Percentiles rank a stretch among this genome's conserved stretches.
Conservation (phyloP, 2,797 vertebrate genomes). For the Leuciscus waleckii region DNA sequence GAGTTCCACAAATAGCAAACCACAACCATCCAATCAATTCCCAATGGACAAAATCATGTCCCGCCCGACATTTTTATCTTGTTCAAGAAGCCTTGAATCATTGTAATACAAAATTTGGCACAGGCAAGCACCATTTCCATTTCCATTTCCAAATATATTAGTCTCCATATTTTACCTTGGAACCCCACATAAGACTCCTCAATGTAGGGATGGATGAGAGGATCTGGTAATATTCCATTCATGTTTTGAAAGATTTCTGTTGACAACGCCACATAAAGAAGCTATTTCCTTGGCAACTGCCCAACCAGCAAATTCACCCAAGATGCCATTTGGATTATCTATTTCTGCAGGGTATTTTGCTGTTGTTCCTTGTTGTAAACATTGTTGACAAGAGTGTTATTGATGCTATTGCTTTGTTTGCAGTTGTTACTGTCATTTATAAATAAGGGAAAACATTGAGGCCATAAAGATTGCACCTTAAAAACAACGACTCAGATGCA, state of each 20-base stretch:
- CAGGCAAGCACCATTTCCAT: background rate
- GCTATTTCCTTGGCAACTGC: constrained; percentile 49
- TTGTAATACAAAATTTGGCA: background rate
- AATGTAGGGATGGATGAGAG: background rate
- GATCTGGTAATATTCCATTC: constrained; percentile 14
- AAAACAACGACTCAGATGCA: background rate
- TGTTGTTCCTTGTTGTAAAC: constrained; percentile 44
- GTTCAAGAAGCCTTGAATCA: background rate
- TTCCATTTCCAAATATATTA: background rate
- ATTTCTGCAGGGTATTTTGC: constrained; percentile 27
- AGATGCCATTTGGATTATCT: constrained; percentile 36
- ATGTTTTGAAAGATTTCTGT: constrained; percentile 24
- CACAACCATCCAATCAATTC: background rate
- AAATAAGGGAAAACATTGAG: background rate
- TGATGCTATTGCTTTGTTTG: constrained; percentile 24
- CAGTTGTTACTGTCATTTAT: constrained; percentile 14
- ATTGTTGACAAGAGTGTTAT: constrained; percentile 37
- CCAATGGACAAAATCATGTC: background rate
- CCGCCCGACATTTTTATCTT: background rate
- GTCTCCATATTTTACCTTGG: background rate
- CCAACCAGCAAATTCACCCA: constrained; percentile 58
- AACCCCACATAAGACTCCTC: background rate
- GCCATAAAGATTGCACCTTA: constrained; percentile 15
- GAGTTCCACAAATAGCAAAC: background rate
- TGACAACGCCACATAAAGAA: constrained; percentile 40